Base-by-base conservation (phyloP, 2,113 vertebrate species). In the Puffinus mauretanicus region DNA sequence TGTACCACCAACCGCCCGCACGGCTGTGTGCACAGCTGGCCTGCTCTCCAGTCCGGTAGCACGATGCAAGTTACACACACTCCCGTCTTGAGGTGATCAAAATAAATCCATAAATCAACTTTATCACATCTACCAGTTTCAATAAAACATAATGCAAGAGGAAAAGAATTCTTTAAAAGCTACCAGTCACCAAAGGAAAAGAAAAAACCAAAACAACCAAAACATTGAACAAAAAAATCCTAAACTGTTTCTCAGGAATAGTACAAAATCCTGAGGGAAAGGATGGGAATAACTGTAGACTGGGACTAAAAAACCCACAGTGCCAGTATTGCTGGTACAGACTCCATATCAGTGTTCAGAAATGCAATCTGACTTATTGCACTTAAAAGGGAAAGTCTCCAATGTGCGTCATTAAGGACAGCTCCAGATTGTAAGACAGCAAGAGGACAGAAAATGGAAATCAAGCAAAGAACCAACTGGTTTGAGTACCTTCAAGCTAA, bases 1-100 rank as follows among this genome's bases (percentile, higher is more conserved):
- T 2, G 26, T 26, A 14, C 62, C 14, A 14, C 24, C 7, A 93
- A n/a, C 21, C 5, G 10, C 44, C 26, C 0, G 0, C 34, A 15
- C 0, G 8, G 30, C 40, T 14, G 13, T 7, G 20, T 8, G 4
- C 66, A 46, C 30, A 27, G 34, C 54, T 40, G n/a, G 42, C 14
- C 9, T 0, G 4, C 11, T 30, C 36, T 21, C 26, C 4, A 10
- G 21, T 16, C n/a, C 51, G 44, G 34, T 3, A 40, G 2, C 13
- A 19, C 10, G 13, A 73, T 11, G 19, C 19, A 49, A 71, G 24
- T 11, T 34, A 16, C 8, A 30, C 3, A 32, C 4, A 2, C 16
- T 9, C 12, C 38, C 13, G n/a, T n/a, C 42, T 36, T n/a, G 40
- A 82, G 15, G 22, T 29, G 5, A 85, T 16, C 12, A 42, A 77